phyloP scores from a whole-genome alignment of 2,797 vertebrate genomes.

The Acipenser oxyrinchus region DNA sequence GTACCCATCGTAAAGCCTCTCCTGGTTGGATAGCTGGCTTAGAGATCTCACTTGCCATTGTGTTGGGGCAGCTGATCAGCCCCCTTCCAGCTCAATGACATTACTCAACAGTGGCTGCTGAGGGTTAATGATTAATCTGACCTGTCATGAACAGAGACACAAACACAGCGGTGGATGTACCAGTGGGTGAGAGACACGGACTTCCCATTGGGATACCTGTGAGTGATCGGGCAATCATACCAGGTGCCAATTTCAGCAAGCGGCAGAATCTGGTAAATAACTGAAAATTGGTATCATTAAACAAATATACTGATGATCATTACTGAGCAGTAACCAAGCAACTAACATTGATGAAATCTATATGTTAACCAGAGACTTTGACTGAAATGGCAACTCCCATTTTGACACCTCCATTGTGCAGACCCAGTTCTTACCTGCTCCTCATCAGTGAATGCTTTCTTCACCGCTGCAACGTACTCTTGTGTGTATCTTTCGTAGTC shows the following conservation, averaged over 20 bases:
- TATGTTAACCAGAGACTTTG: too few species aligned
- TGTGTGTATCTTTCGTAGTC: neutral
- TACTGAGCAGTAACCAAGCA: too few species aligned
- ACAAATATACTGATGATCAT: too few species aligned
- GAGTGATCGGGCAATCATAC: too few species aligned
- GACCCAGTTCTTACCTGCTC: neutral
- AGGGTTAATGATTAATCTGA: neutral
- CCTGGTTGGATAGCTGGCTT: neutral
- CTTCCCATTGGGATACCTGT: too few species aligned
- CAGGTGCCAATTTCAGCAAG: too few species aligned
- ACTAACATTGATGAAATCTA: too few species aligned
- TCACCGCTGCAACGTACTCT: neutral
- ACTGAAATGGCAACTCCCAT: too few species aligned
- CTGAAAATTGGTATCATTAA: too few species aligned
- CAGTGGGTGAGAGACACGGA: too few species aligned
- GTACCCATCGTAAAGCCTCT: neutral
- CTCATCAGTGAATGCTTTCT: neutral
- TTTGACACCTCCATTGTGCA: too few species aligned
- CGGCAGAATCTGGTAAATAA: too few species aligned
- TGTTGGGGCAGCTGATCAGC: neutral
- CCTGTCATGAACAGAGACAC: neutral
- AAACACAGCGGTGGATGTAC: neutral
- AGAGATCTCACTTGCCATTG: conserved; percentile 4
- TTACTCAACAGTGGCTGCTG: neutral
- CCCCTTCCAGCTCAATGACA: conserved; percentile 8